Conservation (phyloP, 2,797 vertebrate genomes). For the Bufotes viridis region DNA sequence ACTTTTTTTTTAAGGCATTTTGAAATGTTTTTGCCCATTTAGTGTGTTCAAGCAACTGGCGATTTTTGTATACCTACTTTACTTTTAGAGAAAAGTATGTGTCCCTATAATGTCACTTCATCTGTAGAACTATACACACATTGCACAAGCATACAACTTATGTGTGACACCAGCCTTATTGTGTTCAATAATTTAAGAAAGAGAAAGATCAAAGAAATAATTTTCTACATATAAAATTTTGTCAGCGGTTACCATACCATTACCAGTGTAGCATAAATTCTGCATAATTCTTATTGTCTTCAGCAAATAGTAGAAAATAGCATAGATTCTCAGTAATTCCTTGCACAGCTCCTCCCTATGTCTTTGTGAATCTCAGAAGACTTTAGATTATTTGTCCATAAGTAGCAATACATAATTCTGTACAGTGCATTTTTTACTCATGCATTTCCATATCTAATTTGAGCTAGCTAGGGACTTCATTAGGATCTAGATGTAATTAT, state of each 20-base stretch:
- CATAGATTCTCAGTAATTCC: neutral
- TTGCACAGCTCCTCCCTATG: conserved; percentile 7
- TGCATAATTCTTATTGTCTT: neutral
- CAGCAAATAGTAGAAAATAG: conserved; percentile 1
- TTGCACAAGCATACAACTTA: too few species aligned
- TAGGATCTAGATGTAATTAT: conserved; percentile 67
- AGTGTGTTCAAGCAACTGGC: too few species aligned
- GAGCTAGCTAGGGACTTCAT: conserved; percentile 66
- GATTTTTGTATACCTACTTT: too few species aligned
- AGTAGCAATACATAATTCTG: conserved; percentile 47
- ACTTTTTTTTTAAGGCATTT: too few species aligned
- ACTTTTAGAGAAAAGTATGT: too few species aligned
- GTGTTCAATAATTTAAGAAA: neutral
- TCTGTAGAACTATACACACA: too few species aligned
- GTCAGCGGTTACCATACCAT: neutral
- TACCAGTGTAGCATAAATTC: neutral
- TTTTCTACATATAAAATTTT: neutral
- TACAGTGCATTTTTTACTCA: conserved; percentile 57
- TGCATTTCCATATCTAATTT: conserved; percentile 69
- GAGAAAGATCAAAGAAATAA: neutral
- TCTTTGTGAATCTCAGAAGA: conserved; percentile 8
- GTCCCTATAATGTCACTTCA: too few species aligned
- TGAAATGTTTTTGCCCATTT: too few species aligned
- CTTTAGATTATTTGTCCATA: conserved; percentile 40
- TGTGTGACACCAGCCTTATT: too few species aligned